Evolutionary conservation across 2,888 invertebrate genomes (phyloP), one percentile per base, ranked within the genome.

Genomic region (Platynereis dumerilii): DNA sequence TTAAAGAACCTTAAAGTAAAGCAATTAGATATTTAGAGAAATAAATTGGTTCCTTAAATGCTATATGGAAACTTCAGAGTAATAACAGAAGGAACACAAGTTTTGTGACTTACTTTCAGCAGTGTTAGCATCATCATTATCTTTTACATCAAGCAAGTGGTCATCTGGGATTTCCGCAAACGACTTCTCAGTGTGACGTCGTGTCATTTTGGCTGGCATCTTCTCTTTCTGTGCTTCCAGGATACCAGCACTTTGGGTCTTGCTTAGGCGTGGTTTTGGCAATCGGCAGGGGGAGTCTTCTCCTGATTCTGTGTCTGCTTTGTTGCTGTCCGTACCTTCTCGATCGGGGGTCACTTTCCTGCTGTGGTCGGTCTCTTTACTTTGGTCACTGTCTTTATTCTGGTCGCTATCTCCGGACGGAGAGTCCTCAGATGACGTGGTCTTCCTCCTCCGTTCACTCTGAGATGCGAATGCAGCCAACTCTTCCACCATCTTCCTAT

Each of bases 401-500:
- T 71, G 62, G 73, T 73, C 12, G 70, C 64, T 22, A 69, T 71
- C 45, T 72, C 39, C 42, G 53, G n/a, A 22, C 7, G 48, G 48
- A 48, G 20, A 20, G 22, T 48, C 48, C 7, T 48, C 48, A n/a
- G n/a, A 20, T 12, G 48, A 48, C 10, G 48, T 20, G 7, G n/a
- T 22, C 48, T 48, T 48, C 17, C 22, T 48, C 22, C 22, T 48
- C 20, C 20, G 5, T 48, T 48, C 48, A 48, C 48, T 48, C n/a
- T 20, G 3, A 7, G 48, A 48, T 5, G 48, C 48, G 17, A 48
- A 48, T 5, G 48, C 48, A 48, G 48, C 48, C 45, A 81, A 68
- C 67, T 81, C 80, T 69, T 81, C 78, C 3, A 71, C 80, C 78
- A 81, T 81, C 60, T 80, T 79, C 63, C 72, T 72, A 27, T 80